phyloP scores from a whole-genome alignment of 1,140 invertebrate genomes.

The Drosophila paulistorum region DNA sequence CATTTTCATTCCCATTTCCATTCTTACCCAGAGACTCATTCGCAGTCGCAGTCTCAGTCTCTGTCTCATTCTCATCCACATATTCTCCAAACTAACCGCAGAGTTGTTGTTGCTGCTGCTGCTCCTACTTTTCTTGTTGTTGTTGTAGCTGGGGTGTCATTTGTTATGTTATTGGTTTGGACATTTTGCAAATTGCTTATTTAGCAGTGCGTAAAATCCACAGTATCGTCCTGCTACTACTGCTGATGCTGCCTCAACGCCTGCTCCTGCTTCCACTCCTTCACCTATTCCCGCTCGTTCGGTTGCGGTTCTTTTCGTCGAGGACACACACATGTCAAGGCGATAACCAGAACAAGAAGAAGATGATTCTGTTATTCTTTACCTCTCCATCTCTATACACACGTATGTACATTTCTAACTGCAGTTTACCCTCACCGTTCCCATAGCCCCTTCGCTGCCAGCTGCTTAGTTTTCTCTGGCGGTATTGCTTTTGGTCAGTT shows the following conservation, averaged over 20 bases:
- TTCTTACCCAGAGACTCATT: background rate
- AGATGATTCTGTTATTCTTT: conserved; percentile 41
- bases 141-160: conserved; percentile 60
- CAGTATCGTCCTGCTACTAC: conserved; percentile 32
- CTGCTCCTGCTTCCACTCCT: background rate
- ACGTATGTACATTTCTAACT: background rate
- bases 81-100: conserved; percentile 43
- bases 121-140: background rate
- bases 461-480: background rate
- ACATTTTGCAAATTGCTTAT: conserved; percentile 82
- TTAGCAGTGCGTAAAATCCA: conserved; percentile 80
- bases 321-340: conserved; percentile 41
- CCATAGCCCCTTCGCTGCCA: too few species aligned
- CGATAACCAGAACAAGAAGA: conserved; percentile 14
- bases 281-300: background rate
- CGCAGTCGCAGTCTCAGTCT: background rate
- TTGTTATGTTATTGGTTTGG: conserved; percentile 81
- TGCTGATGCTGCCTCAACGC: background rate
- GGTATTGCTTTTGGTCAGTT: conserved; percentile 28
- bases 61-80: background rate
- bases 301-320: conserved; percentile 31
- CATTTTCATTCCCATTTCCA: conserved; percentile 2
- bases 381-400: conserved; percentile 6
- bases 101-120: conserved; percentile 24
- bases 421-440: background rate